Base-by-base conservation (phyloP, 2,113 vertebrate species). In the Pyrgilauda ruficollis region DNA sequence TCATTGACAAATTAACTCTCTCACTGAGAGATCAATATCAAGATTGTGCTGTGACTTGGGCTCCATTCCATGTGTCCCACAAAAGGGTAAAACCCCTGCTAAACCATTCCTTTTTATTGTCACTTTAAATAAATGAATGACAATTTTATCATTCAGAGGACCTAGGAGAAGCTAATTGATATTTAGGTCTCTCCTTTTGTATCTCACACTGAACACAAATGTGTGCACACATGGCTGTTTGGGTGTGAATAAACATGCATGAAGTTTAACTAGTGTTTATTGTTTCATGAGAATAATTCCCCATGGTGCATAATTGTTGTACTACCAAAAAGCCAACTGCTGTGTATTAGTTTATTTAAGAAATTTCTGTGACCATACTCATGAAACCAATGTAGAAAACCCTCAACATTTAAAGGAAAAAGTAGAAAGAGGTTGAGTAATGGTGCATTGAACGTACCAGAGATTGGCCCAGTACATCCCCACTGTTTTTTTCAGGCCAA, bases 1-100 rank as follows among this genome's bases (percentile, higher is more conserved):
- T 88, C 96, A 95, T 93, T 94, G 96, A 96, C 93, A 97, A 97
- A 96, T 97, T 97, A 97, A 96, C 90, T 92, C 83, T 85, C 80
- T 91, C 37, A 67, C 56, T 27, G n/a, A 90, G 79, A 95, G 90
- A 96, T 97, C 95, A 82, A 95, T 96, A 97, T 79, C 88, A 96
- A 94, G 90, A 96, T 62, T 89, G 80, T 90, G 64, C 90, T 91
- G 88, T 73, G 91, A 93, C 80, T 92, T 87, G 77, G 90, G 90
- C 93, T 93, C 58, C 80, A 55, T 87, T 94, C 93, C 96, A 89
- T 75, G 47, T 46, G 73, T 84, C 69, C 90, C 88, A 92, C 80
- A 93, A 75, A 96, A 93, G 79, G 87, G 76, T 90, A 93, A 87
- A 94, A 86, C 9, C 58, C 15, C 56, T 92, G 90, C 44, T 93